phyloP scores from a whole-genome alignment of 2,113 vertebrate species.

The Sebastes fasciatus region DNA sequence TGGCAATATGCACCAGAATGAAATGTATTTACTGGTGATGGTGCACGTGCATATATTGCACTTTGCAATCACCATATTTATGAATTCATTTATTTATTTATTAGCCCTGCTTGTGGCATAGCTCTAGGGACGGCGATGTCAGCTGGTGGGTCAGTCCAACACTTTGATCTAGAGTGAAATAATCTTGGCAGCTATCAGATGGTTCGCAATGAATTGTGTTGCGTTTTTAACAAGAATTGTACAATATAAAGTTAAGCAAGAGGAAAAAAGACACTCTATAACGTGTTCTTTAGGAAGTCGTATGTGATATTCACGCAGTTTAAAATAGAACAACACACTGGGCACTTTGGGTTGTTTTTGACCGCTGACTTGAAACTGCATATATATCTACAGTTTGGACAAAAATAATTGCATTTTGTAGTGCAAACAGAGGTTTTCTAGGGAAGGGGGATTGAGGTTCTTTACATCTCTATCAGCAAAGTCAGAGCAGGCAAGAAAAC shows the following conservation, averaged over 20 bases:
- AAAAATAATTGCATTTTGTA: slow-evolving; percentile 18
- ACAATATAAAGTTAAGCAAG: background rate
- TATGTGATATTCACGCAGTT: slow-evolving; percentile 5
- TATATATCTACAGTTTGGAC: slow-evolving; percentile 11
- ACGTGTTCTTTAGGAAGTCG: background rate
- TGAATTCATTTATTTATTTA: background rate
- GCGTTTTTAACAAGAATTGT: background rate
- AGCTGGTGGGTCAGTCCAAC: no score
- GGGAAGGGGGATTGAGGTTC: slow-evolving; percentile 25
- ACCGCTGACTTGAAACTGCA: slow-evolving; percentile 20
- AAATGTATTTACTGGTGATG: background rate
- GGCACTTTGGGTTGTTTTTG: background rate
- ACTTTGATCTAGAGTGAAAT: background rate
- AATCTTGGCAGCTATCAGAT: background rate
- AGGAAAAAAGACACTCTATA: background rate
- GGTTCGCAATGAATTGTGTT: background rate
- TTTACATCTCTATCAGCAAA: slow-evolving; percentile 65
- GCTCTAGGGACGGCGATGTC: no score
- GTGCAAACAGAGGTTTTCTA: slow-evolving; percentile 26
- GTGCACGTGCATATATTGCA: background rate
- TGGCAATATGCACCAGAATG: background rate
- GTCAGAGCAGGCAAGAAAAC: slow-evolving; percentile 54
- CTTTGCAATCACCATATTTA: background rate
- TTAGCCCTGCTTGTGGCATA: no score
- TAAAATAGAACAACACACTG: background rate